phyloP scores from a whole-genome alignment of 2,888 invertebrate species.

The Sinopyrophorus schimmeli region DNA sequence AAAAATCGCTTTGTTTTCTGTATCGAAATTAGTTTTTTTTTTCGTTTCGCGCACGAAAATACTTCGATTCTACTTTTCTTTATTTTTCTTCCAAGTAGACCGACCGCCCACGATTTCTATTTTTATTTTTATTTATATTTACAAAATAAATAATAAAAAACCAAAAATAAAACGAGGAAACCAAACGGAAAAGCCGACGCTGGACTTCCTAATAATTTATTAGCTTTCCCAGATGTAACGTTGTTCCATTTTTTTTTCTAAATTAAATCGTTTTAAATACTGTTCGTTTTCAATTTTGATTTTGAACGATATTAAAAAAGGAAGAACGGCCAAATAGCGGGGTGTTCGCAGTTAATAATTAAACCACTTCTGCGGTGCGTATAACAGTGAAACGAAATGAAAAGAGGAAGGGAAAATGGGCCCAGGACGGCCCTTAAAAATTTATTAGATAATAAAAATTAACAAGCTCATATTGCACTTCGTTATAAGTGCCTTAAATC shows the following conservation, averaged over 20 bases:
- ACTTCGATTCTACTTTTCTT: constrained; percentile 22
- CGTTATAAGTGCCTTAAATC: constrained; percentile 21
- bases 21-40: constrained; percentile 8
- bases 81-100: too few species aligned
- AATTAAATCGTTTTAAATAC: too few species aligned
- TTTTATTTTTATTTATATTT: constrained; percentile 20
- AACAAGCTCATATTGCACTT: constrained; percentile 33
- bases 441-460: constrained; percentile 35
- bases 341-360: constrained; percentile 28
- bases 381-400: constrained; percentile 26
- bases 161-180: too few species aligned
- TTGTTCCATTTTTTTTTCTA: too few species aligned
- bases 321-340: too few species aligned
- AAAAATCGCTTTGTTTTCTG: constrained; percentile 4
- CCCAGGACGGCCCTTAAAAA: constrained; percentile 26
- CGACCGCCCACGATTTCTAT: constrained; percentile 19
- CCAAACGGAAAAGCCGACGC: too few species aligned
- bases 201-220: too few species aligned
- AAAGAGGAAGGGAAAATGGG: constrained; percentile 20
- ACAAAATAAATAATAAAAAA: too few species aligned
- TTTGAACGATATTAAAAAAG: too few species aligned
- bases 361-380: constrained; percentile 20
- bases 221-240: too few species aligned
- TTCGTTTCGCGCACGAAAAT: constrained; percentile 19
- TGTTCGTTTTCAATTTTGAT: too few species aligned